Percentiles rank a stretch among this genome's conserved stretches.
Evolutionary conservation across 2,113 vertebrate species (phyloP).

Genomic region (Vicugna pacos): DNA sequence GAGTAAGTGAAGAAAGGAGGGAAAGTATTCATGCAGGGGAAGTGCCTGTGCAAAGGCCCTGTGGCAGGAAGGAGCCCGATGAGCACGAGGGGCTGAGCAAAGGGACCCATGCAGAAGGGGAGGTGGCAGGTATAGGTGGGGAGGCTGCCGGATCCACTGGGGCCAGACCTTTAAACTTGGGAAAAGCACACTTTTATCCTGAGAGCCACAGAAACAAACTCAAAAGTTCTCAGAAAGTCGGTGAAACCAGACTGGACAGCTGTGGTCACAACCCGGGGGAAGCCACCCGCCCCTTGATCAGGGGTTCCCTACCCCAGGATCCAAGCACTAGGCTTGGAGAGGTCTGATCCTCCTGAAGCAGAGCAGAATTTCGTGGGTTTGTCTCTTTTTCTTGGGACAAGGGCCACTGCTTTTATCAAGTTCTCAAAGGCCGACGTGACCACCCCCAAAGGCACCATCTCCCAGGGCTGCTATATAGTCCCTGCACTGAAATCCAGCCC

Average conservation of each 20-base stretch:
- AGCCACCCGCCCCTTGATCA: background rate
- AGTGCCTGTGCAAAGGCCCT: background rate
- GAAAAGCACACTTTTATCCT: background rate
- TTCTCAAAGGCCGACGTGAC: background rate
- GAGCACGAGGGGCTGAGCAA: background rate
- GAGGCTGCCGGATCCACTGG: too few relatives aligned
- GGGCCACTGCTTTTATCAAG: background rate
- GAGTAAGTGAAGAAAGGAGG: background rate
- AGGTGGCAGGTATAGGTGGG: fast-evolving
- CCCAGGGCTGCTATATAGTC: background rate
- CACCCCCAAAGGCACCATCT: fast-evolving
- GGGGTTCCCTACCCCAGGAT: background rate
- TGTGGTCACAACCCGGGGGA: background rate
- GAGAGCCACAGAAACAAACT: background rate
- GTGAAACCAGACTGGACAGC: background rate
- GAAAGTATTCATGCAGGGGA: too few relatives aligned
- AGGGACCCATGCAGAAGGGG: fast-evolving
- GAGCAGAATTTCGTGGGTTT: too few relatives aligned
- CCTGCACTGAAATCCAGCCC: background rate
- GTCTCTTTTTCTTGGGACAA: background rate
- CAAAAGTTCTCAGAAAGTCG: background rate
- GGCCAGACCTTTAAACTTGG: background rate
- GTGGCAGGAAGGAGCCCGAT: background rate
- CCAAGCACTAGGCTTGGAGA: background rate
- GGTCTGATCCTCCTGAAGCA: background rate